Evolutionary conservation across 2,797 vertebrate genomes (phyloP), one percentile per base, ranked within the genome.

Genomic region (Microctenopoma lineatum): DNA sequence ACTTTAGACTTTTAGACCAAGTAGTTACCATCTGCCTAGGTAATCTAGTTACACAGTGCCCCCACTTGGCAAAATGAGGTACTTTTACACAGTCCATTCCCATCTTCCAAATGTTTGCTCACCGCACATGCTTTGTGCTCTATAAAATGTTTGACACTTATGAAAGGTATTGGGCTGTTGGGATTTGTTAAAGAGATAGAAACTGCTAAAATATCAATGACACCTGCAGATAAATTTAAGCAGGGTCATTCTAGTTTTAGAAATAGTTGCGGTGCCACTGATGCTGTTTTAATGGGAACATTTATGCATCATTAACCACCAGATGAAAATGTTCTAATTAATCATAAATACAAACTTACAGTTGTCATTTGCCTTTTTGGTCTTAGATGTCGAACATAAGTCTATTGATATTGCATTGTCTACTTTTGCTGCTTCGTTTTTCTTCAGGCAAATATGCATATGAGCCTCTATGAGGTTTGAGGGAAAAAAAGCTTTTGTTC

Each of bases 11-110:
- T n/a, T 21, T 21, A 21, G 21, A 21, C 21, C 21, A n/a, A 12
- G 2, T 45, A 10, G 50, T 50, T 59, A 2, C 16, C n/a, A 25
- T 9, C 15, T 16, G 27, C 3, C 1, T 16, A 2, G 18, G 48
- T 27, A 80, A 63, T 68, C 44, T 29, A 69, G 83, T 50, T 26
- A 68, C 39, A 86, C 66, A 82, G 80, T 55, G 85, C 85, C 87
- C 78, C 76, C 85, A n/a, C 1, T 42, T 84, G 90, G 88, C 29
- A 41, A 57, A 26, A 59, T 5, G 1, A 18, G 41, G 72, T 47
- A 78, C n/a, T 41, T 21, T 71, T 2, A 34, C 29, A 18, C 16
- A n/a, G 18, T 57, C 16, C 9, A 45, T 21, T 6, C 50, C 27
- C 29, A 59, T 32, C 9, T 53, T 14, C 50, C 34, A 52, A 62